Percentiles rank a stretch among this genome's conserved stretches.
phyloP scores from a whole-genome alignment of 2,797 vertebrate genomes.

The Siniperca undulata region DNA sequence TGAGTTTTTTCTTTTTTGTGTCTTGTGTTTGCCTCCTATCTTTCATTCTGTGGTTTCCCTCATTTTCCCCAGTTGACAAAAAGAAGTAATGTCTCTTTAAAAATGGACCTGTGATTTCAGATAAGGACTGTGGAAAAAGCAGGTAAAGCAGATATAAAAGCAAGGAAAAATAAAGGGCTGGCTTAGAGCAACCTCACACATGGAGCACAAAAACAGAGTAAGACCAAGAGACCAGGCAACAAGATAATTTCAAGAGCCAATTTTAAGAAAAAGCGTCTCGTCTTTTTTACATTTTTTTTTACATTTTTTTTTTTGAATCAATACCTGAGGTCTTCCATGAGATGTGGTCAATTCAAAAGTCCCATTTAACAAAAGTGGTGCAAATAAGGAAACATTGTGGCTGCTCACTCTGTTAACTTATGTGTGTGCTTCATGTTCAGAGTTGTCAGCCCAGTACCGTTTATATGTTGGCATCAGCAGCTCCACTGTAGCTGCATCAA shows the following conservation, averaged over 20 bases:
- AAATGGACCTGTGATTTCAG: slow-evolving; percentile 61
- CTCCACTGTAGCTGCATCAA: not conserved
- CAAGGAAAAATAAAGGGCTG: not conserved
- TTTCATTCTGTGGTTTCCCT: slow-evolving; percentile 29
- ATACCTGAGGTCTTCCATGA: not conserved
- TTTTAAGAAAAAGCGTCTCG: slow-evolving; percentile 3
- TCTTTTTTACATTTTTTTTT: too few species aligned
- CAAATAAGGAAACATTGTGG: slow-evolving; percentile 6
- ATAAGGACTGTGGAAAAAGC: slow-evolving; percentile 38
- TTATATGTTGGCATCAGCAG: not conserved
- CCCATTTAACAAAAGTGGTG: slow-evolving; percentile 28
- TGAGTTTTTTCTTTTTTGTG: not conserved
- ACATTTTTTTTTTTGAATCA: not conserved
- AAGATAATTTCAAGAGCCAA: slow-evolving; percentile 19
- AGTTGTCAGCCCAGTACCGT: not conserved
- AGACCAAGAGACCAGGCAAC: not conserved
- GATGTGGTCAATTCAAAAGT: slow-evolving; percentile 3
- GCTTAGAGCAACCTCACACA: slow-evolving; percentile 23
- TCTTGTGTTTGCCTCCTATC: slow-evolving; percentile 1
- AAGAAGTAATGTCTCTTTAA: slow-evolving; percentile 50
- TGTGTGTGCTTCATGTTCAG: not conserved
- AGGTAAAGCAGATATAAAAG: slow-evolving; percentile 35
- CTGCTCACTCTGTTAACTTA: not conserved
- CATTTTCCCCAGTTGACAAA: slow-evolving; percentile 40
- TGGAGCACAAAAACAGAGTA: not conserved